phyloP scores from a whole-genome alignment of 2,113 vertebrate genomes.

The Anarhynchus alexandrinus region DNA sequence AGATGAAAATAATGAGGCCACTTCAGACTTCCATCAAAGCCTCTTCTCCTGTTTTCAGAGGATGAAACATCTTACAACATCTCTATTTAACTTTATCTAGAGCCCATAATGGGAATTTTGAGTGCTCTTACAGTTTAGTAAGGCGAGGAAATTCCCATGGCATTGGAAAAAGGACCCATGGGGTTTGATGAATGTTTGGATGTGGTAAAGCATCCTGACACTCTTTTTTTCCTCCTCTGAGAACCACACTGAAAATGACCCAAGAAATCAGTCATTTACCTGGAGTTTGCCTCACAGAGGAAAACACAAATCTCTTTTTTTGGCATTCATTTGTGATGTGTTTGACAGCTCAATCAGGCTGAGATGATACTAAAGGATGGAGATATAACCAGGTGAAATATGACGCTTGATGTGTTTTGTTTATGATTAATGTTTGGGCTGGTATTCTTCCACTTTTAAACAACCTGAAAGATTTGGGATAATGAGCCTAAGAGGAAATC shows the following conservation, averaged over 20 bases:
- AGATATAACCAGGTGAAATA: not conserved
- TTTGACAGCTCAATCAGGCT: not conserved
- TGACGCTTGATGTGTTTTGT: not conserved
- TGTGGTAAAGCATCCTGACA: not conserved
- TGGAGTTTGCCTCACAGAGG: not conserved
- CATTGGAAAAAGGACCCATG: not conserved
- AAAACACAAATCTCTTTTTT: not conserved
- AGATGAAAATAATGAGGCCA: not conserved
- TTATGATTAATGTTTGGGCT: not conserved
- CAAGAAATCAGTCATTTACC: not conserved
- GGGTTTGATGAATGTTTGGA: not conserved
- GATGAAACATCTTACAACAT: not conserved
- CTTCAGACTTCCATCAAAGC: not conserved
- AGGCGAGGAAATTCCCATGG: not conserved
- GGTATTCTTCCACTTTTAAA: conserved; percentile 7
- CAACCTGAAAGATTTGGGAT: not conserved
- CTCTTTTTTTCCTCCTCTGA: not conserved
- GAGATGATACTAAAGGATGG: not conserved
- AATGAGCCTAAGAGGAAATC: not conserved
- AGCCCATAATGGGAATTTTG: not conserved
- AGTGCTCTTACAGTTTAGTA: not conserved
- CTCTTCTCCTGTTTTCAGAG: not conserved
- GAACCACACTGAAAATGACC: not conserved
- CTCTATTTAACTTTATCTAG: not conserved
- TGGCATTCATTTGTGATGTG: not conserved